Percentiles rank a stretch among this genome's conserved stretches.
phyloP scores from a whole-genome alignment of 2,888 invertebrate species.

The Tenthredo scrophulariae region DNA sequence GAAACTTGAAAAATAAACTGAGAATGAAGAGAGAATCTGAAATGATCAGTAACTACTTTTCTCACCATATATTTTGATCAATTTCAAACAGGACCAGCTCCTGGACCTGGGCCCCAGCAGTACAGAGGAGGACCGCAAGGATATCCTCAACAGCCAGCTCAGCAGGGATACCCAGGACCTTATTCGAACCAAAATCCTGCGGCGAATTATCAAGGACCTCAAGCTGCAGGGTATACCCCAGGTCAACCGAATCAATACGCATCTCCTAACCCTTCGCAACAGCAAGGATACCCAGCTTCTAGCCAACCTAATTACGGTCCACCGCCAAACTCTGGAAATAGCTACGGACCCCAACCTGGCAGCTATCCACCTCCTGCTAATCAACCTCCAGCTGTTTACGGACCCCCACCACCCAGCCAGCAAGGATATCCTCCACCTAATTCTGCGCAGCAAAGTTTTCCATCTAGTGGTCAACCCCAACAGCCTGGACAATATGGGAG shows the following conservation, averaged over 20 bases:
- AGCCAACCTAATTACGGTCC: slow-evolving; percentile 79
- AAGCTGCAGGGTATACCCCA: slow-evolving; percentile 76
- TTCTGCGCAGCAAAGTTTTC: slow-evolving; percentile 76
- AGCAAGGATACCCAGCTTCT: slow-evolving; percentile 83
- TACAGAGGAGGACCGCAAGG: slow-evolving; percentile 80
- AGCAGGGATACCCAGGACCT: slow-evolving; percentile 82
- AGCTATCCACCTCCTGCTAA: slow-evolving; percentile 83
- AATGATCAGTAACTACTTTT: background rate
- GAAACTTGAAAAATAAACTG: background rate
- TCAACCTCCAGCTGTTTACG: slow-evolving; percentile 81
- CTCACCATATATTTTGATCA: slow-evolving; percentile 12
- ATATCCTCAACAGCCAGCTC: slow-evolving; percentile 85
- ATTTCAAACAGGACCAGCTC: slow-evolving; percentile 77
- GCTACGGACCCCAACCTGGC: slow-evolving; percentile 76
- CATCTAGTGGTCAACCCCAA: slow-evolving; percentile 76
- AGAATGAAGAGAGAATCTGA: background rate
- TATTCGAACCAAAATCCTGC: slow-evolving; percentile 81
- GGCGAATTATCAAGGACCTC: slow-evolving; percentile 84
- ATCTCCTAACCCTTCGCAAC: slow-evolving; percentile 82
- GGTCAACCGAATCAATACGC: slow-evolving; percentile 84
- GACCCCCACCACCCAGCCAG: slow-evolving; percentile 84
- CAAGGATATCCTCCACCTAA: slow-evolving; percentile 84
- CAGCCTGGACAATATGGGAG: slow-evolving; percentile 76
- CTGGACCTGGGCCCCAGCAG: slow-evolving; percentile 81
- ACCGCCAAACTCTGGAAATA: slow-evolving; percentile 74